These are phyloP conservation scores for Vanessa cardui DNA, from an alignment of 2,888 invertebrate genomes.

Conservation along the genomic window DNA sequence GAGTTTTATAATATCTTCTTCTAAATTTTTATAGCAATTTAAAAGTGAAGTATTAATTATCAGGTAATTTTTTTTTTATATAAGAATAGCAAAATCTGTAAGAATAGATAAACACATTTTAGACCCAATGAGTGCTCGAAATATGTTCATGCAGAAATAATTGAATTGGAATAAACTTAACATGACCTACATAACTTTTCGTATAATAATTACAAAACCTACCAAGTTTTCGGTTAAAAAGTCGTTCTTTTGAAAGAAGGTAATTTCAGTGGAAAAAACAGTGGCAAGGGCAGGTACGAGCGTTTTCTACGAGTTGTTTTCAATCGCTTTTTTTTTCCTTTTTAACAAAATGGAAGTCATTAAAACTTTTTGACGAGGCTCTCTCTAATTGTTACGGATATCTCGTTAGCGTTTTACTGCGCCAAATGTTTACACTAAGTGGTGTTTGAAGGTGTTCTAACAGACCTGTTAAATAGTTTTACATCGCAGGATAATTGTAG, in stretches of 20 bases:
- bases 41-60: too few relatives aligned
- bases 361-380: conserved; percentile 73
- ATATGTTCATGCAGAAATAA: conserved; percentile 4
- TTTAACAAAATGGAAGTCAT: conserved; percentile 64
- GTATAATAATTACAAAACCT: conserved; percentile 36
- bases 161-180: conserved; percentile 21
- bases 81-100: background rate
- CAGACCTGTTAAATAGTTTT: conserved; percentile 14
- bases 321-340: conserved; percentile 57
- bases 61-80: too few relatives aligned
- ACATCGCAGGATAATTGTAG: conserved; percentile 2
- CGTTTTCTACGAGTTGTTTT: conserved; percentile 55
- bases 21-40: too few relatives aligned
- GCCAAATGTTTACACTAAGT: conserved; percentile 46
- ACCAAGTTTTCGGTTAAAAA: conserved; percentile 29
- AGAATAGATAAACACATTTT: background rate
- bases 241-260: conserved; percentile 27
- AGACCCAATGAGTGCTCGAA: background rate
- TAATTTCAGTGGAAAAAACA: conserved; percentile 35
- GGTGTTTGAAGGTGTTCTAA: conserved; percentile 34
- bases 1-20: background rate
- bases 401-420: conserved; percentile 59
- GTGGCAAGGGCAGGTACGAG: conserved; percentile 43
- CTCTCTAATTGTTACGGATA: conserved; percentile 69
- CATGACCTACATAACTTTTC: conserved; percentile 30